Evolutionary conservation across 1,140 invertebrate genomes (phyloP).

Genomic region (Dysdera silvatica): DNA sequence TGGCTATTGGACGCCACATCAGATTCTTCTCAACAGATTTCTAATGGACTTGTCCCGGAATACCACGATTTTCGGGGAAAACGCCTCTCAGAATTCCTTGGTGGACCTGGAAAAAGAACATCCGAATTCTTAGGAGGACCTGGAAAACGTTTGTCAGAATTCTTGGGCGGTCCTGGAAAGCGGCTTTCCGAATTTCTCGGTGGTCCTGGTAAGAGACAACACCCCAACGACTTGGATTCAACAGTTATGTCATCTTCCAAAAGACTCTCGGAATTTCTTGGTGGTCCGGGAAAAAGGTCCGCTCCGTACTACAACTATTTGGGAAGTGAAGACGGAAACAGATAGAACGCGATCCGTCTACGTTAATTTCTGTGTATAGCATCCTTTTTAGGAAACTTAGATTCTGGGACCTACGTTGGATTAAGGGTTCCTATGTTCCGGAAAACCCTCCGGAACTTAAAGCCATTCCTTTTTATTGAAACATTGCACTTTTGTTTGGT

Average conservation of each 20-base stretch:
- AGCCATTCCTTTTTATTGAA: too few species aligned
- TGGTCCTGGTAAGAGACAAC: conserved; percentile 18
- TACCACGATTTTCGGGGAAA: too few species aligned
- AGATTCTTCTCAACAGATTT: too few species aligned
- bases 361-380: too few species aligned
- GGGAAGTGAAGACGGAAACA: too few species aligned
- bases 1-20: conserved; percentile 12
- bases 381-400: too few species aligned
- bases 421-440: too few species aligned
- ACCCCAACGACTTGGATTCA: background rate
- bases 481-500: too few species aligned
- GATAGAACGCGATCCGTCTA: too few species aligned
- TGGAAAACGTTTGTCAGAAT: conserved; percentile 35
- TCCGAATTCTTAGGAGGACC: conserved; percentile 38
- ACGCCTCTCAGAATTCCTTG: conserved; percentile 32
- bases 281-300: conserved; percentile 32
- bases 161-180: conserved; percentile 34
- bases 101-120: conserved; percentile 33
- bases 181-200: conserved; percentile 27
- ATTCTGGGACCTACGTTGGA: too few species aligned
- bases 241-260: conserved; percentile 11
- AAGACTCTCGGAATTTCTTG: conserved; percentile 35
- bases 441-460: too few species aligned
- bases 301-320: conserved; percentile 13
- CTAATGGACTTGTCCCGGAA: too few species aligned